A percentile compares a stretch with the other conserved stretches of the same genome.
These are phyloP conservation scores for Zapornia atra DNA, from an alignment of 2,113 vertebrate genomes.

Conservation along the genomic window DNA sequence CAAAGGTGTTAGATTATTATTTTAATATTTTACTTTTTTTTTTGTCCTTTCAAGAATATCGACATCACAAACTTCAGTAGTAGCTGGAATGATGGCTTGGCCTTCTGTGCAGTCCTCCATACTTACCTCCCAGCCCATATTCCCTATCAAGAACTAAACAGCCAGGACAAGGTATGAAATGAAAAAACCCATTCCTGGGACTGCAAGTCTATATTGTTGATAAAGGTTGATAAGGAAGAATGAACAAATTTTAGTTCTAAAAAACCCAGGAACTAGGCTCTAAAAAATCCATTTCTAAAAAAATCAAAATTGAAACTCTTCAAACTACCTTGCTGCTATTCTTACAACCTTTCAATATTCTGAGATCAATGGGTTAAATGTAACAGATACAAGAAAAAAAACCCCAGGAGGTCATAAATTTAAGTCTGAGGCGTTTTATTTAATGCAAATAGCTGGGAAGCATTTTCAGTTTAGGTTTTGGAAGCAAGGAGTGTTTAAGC, in stretches of 20 bases:
- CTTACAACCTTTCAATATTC: background rate
- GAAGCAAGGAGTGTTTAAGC: background rate
- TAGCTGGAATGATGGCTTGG: slow-evolving; percentile 97
- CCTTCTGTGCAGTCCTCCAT: slow-evolving; percentile 94
- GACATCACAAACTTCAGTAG: slow-evolving; percentile 99
- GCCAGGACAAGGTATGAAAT: slow-evolving; percentile 89
- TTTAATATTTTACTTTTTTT: background rate
- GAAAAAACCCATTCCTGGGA: background rate
- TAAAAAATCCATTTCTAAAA: background rate
- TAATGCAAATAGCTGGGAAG: background rate
- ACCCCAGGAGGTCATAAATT: background rate
- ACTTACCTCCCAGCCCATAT: slow-evolving; percentile 97
- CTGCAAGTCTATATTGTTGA: background rate
- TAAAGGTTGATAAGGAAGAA: background rate
- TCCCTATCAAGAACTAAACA: slow-evolving; percentile 92
- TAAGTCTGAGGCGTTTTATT: background rate
- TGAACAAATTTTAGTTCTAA: background rate
- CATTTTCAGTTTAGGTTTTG: background rate
- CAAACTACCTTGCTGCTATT: background rate
- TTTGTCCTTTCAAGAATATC: slow-evolving; percentile 84
- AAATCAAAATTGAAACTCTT: background rate
- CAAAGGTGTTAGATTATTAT: background rate
- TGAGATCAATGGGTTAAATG: background rate
- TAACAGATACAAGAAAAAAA: background rate
- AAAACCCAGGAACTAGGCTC: rapidly evolving